Base-by-base conservation (phyloP, 2,797 vertebrate genomes). In the Spinibarbus caldwelli region DNA sequence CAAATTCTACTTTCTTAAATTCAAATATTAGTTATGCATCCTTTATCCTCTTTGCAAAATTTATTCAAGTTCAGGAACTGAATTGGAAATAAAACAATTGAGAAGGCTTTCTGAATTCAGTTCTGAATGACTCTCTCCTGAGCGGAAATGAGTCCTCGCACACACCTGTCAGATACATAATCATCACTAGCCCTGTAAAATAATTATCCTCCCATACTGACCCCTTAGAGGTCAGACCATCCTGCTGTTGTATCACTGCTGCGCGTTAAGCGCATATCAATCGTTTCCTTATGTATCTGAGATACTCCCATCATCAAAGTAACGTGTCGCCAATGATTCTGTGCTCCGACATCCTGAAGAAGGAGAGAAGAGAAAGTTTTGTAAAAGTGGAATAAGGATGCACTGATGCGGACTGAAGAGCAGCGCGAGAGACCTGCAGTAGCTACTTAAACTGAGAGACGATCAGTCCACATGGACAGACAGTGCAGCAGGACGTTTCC, bases 401-500 rank as follows among this genome's bases (percentile, higher is more conserved):
- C 92, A 90, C 86, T 92, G 92, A 93, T 94, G 93, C 93, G 92
- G 90, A 93, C 93, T 85, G 92, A 81, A 41, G 80, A 88, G 82
- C 38, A 89, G 88, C 85, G 88, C 91, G 90, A 86, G 86, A 70
- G 79, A 12, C 82, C 87, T 81, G 67, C 31, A 3, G 31, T 91
- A 88, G 88, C 93, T 95, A 94, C 70, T 75, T 82, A 82, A 73
- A 62, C 68, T 6, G 71, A 82, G 38, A 43, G 12, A 15, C 54
- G 8, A 26, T 14, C 41, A 64, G 23, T 41, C 66, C 89, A 71
- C 23, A 86, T 89, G 84, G 88, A 90, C 89, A 87, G 80, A 91
- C 17, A 23, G 43, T 36, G 83, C 90, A 43, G 38, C 23, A 38
- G 73, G 62, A 31, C 34, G 49, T 26, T 72, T 47, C n/a, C 23